These are phyloP conservation scores for Tichodroma muraria DNA, from an alignment of 2,113 vertebrate genomes.

Conservation along the genomic window DNA sequence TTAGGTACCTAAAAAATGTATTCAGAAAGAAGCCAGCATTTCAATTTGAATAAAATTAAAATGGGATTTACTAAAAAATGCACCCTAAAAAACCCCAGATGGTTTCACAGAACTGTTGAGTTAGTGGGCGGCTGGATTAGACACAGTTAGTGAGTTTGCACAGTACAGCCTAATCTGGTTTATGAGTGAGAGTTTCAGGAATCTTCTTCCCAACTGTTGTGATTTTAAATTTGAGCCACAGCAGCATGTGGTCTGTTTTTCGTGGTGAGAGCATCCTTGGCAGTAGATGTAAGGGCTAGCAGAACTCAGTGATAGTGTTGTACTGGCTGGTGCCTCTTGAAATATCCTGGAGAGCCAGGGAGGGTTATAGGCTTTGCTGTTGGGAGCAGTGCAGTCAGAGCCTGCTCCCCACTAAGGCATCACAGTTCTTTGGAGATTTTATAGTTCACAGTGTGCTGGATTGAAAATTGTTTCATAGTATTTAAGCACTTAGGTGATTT, in stretches of 20 bases:
- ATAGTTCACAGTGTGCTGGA: constrained; percentile 16
- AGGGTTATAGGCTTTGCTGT: constrained; percentile 24
- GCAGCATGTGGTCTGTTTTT: constrained; percentile 17
- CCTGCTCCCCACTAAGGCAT: constrained; percentile 52
- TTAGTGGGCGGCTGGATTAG: not conserved
- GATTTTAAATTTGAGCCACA: not conserved
- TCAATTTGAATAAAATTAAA: not conserved
- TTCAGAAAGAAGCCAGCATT: not conserved
- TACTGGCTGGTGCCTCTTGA: constrained; percentile 42
- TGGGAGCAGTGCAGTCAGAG: constrained; percentile 34
- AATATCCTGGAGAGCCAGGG: constrained; percentile 26
- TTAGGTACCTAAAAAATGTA: not conserved
- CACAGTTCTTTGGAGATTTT: constrained; percentile 44
- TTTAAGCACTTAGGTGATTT: constrained; percentile 66
- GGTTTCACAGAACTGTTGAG: not conserved
- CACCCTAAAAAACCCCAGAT: not conserved
- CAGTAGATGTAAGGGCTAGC: constrained; percentile 7
- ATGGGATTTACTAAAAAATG: not conserved
- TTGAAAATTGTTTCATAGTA: constrained; percentile 52
- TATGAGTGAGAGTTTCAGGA: not conserved
- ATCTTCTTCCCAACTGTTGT: not conserved
- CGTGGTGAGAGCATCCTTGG: constrained; percentile 42
- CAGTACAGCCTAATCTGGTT: not conserved
- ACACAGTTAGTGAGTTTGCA: not conserved
- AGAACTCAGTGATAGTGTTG: not conserved